phyloP scores from a whole-genome alignment of 2,113 vertebrate genomes.

The Aphyosemion australe region DNA sequence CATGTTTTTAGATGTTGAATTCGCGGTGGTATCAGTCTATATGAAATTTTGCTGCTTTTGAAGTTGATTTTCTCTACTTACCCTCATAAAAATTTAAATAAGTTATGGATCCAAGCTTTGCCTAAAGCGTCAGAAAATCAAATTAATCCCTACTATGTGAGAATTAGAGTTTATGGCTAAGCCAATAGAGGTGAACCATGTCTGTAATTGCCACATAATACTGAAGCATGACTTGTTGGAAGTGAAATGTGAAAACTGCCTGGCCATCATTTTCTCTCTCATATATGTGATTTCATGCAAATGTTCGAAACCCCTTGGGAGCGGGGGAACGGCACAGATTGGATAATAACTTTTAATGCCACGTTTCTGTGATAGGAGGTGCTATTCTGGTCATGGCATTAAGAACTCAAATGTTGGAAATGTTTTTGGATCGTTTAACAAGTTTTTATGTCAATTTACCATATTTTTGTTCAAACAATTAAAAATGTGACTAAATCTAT shows the following conservation, averaged over 20 bases:
- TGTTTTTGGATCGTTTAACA: neutral
- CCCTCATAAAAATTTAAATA: conserved; percentile 43
- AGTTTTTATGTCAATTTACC: neutral
- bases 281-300: conserved; percentile 74
- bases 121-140: conserved; percentile 57
- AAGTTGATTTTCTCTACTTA: conserved; percentile 48
- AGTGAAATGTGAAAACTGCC: conserved; percentile 73
- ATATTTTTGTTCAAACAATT: neutral
- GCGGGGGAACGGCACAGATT: conserved; percentile 56
- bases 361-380: conserved; percentile 57
- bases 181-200: conserved; percentile 69
- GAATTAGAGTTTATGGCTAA: conserved; percentile 66
- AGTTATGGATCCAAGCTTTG: conserved; percentile 47
- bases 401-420: conserved; percentile 18
- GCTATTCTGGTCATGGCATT: conserved; percentile 8
- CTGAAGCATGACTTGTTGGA: conserved; percentile 67
- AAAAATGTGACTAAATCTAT: neutral
- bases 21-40: conserved; percentile 4
- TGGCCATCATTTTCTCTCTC: conserved; percentile 68
- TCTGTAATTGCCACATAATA: conserved; percentile 75
- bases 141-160: conserved; percentile 68
- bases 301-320: conserved; percentile 61
- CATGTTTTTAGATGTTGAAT: conserved; percentile 1
- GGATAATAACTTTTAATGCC: conserved; percentile 70
- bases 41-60: conserved; percentile 30